These are phyloP conservation scores for Zaprionus capensis DNA, from an alignment of 1,140 invertebrate genomes.

Conservation along the genomic window DNA sequence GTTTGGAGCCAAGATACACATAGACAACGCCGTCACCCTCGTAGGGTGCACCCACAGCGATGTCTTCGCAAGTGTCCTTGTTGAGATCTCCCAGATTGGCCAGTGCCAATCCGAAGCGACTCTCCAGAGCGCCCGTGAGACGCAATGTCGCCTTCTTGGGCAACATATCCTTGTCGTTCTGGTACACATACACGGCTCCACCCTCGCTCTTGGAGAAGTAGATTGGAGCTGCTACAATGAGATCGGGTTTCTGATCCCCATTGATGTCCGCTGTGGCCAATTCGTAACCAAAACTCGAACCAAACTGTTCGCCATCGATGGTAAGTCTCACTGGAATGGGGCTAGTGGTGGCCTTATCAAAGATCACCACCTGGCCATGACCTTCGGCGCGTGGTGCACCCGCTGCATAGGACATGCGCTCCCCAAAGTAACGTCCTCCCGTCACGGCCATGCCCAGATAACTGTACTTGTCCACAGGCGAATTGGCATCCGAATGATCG, in stretches of 20 bases:
- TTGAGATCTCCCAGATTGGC: slow-evolving; percentile 95
- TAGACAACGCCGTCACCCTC: slow-evolving; percentile 94
- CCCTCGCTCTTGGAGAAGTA: slow-evolving; percentile 92
- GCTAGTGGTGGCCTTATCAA: slow-evolving; percentile 87
- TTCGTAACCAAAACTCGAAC: slow-evolving; percentile 95
- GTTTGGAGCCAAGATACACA: slow-evolving; percentile 92
- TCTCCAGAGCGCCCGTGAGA: slow-evolving; percentile 89
- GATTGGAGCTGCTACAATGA: slow-evolving; percentile 96
- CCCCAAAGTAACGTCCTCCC: slow-evolving; percentile 90
- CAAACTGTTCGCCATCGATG: slow-evolving; percentile 93
- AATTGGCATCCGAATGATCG: slow-evolving; percentile 87
- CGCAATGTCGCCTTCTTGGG: slow-evolving; percentile 86
- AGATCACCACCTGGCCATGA: slow-evolving; percentile 94
- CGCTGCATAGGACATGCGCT: slow-evolving; percentile 89
- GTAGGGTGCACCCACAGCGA: slow-evolving; percentile 96
- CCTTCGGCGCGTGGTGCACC: slow-evolving; percentile 94
- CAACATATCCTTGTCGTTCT: slow-evolving; percentile 86
- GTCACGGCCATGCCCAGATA: slow-evolving; percentile 94
- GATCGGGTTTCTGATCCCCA: slow-evolving; percentile 93
- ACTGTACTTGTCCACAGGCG: slow-evolving; percentile 94
- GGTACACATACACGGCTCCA: slow-evolving; percentile 96
- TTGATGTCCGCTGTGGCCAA: slow-evolving; percentile 93
- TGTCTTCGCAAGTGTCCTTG: slow-evolving; percentile 94
- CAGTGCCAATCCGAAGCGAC: slow-evolving; percentile 94
- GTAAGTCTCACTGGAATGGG: slow-evolving; percentile 88